Evolutionary conservation across 2,888 invertebrate genomes (phyloP).

Genomic region (Ophioninae sp.): DNA sequence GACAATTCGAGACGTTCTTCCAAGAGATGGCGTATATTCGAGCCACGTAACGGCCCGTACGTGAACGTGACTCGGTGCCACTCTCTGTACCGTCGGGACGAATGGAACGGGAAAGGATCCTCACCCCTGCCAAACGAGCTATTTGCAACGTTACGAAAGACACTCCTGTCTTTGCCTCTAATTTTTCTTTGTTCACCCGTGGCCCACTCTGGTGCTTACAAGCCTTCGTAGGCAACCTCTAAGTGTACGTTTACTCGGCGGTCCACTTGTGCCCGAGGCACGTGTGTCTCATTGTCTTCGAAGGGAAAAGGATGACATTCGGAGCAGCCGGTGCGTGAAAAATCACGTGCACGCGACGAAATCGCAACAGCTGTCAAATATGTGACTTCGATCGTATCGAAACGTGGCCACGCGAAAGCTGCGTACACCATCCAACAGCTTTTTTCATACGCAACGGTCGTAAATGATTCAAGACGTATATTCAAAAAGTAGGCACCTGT

Average conservation of each 20-base stretch:
- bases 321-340: slow-evolving; percentile 74
- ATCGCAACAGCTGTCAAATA: slow-evolving; percentile 19
- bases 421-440: background rate
- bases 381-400: slow-evolving; percentile 31
- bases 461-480: background rate
- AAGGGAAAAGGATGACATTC: slow-evolving; percentile 66
- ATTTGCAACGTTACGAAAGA: slow-evolving; percentile 67
- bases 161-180: background rate
- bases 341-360: slow-evolving; percentile 66
- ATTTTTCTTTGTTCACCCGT: slow-evolving; percentile 22
- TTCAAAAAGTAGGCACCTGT: too few species aligned
- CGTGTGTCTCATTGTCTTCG: slow-evolving; percentile 42
- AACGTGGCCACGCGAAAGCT: slow-evolving; percentile 3
- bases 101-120: slow-evolving; percentile 9
- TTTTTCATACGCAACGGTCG: slow-evolving; percentile 2
- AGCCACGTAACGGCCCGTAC: slow-evolving; percentile 62
- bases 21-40: slow-evolving; percentile 59
- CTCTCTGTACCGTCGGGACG: slow-evolving; percentile 29
- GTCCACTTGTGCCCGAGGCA: background rate
- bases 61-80: slow-evolving; percentile 54
- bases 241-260: background rate
- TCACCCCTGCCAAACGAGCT: slow-evolving; percentile 67
- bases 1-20: slow-evolving; percentile 62
- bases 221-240: slow-evolving; percentile 12
- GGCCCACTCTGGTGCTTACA: background rate